Conservation (phyloP, 2,797 vertebrate genomes). For the Heteromormyrus szaboi region DNA sequence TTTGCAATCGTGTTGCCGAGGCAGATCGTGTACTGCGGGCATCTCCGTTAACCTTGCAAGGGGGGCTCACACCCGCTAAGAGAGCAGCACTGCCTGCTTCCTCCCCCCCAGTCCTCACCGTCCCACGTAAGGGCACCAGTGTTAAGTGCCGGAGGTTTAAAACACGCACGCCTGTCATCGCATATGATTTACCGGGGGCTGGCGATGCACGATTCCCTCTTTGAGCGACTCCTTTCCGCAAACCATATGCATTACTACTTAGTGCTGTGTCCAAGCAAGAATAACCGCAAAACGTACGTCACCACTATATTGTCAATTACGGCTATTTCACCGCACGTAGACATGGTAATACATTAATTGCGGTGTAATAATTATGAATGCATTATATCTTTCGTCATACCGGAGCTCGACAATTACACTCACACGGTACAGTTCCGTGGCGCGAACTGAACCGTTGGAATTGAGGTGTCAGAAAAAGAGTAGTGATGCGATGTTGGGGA, state of each 20-base stretch:
- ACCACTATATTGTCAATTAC: neutral
- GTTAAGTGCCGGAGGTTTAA: neutral
- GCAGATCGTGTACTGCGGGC: neutral
- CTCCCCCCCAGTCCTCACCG: too few species aligned
- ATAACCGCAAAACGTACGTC: neutral
- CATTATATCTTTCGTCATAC: neutral
- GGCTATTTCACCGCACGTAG: neutral
- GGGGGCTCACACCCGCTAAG: neutral
- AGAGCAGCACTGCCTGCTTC: neutral
- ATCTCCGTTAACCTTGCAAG: neutral
- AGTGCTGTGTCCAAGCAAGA: neutral
- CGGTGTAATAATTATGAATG: neutral
- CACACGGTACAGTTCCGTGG: neutral
- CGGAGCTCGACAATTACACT: neutral
- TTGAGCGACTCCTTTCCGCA: neutral
- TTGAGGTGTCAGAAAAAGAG: slow-evolving; percentile 21
- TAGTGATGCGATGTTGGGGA: neutral
- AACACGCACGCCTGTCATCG: neutral
- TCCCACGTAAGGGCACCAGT: neutral
- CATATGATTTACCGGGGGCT: neutral
- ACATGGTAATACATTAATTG: neutral
- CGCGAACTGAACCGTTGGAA: neutral
- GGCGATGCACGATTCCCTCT: neutral
- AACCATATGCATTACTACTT: neutral
- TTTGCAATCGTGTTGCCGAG: neutral